Evolutionary conservation across 2,888 invertebrate species (phyloP).

Genomic region (Morpho achilles): DNA sequence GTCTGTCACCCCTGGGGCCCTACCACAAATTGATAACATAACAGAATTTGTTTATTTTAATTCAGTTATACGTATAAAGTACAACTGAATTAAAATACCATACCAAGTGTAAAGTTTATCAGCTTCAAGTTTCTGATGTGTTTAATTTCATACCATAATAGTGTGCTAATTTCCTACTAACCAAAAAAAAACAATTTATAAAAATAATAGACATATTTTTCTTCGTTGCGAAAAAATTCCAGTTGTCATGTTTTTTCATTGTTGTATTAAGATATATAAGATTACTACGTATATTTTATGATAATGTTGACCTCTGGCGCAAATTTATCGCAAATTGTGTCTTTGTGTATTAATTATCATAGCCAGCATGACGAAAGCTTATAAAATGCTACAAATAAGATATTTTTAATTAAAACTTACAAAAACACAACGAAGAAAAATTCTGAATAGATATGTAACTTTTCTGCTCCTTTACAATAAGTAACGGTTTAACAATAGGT

Average conservation of each 20-base stretch:
- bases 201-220: no score
- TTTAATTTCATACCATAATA: no score
- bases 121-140: no score
- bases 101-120: no score
- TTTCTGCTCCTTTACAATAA: no score
- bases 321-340: slow-evolving; percentile 20
- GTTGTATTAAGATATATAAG: slow-evolving; percentile 1
- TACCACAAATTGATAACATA: slow-evolving; percentile 10
- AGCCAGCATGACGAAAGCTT: neutral
- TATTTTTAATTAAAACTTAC: neutral
- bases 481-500: no score
- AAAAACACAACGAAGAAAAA: no score
- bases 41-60: neutral
- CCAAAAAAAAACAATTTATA: no score
- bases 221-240: neutral
- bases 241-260: neutral
- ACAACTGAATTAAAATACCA: no score
- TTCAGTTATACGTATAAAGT: no score
- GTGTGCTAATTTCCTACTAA: no score
- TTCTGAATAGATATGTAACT: no score
- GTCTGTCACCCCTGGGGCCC: slow-evolving; percentile 9
- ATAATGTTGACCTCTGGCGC: slow-evolving; percentile 20
- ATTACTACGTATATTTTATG: slow-evolving; percentile 10
- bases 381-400: neutral
- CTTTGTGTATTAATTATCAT: slow-evolving; percentile 18